Conservation (phyloP, 2,113 vertebrate genomes). For the Tylochromis polylepis region DNA sequence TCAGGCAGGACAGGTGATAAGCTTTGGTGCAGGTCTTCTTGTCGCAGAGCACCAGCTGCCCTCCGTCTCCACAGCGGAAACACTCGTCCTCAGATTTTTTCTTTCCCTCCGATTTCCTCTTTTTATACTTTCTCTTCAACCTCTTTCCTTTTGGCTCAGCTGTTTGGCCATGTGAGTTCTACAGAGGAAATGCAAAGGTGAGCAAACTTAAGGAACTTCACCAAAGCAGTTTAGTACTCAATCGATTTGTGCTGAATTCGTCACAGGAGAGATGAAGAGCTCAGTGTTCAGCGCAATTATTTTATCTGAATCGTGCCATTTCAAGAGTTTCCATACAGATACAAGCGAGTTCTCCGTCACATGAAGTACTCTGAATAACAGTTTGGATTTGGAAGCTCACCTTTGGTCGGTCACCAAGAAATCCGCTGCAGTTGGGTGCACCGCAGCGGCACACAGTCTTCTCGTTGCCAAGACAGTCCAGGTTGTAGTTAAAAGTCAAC, state of each 20-base stretch:
- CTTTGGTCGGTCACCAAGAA: slow-evolving; percentile 96
- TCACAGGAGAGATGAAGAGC: not conserved
- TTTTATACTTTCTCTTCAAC: slow-evolving; percentile 84
- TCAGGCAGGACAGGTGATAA: slow-evolving; percentile 92
- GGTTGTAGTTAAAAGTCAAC: slow-evolving; percentile 97
- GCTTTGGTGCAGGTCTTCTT: slow-evolving; percentile 94
- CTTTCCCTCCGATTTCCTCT: slow-evolving; percentile 69
- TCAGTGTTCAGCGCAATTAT: not conserved
- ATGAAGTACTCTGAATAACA: too few relatives aligned
- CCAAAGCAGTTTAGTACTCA: fast-evolving
- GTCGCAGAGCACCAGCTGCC: slow-evolving; percentile 90
- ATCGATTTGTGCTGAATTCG: not conserved
- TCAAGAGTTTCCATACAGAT: not conserved
- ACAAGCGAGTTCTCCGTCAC: not conserved
- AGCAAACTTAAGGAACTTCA: not conserved
- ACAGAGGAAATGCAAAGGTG: not conserved
- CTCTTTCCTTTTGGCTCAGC: slow-evolving; percentile 89
- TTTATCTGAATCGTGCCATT: not conserved
- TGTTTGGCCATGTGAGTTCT: slow-evolving; percentile 73
- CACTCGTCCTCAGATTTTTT: slow-evolving; percentile 92
- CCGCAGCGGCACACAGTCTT: slow-evolving; percentile 94
- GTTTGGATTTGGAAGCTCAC: slow-evolving; percentile 51
- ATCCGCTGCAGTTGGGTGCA: slow-evolving; percentile 95
- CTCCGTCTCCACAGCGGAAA: slow-evolving; percentile 94
- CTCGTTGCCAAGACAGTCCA: slow-evolving; percentile 96